Percentiles rank a stretch among this genome's conserved stretches.
Evolutionary conservation across 2,797 vertebrate species (phyloP).

Genomic region (Neosalanx taihuensis): DNA sequence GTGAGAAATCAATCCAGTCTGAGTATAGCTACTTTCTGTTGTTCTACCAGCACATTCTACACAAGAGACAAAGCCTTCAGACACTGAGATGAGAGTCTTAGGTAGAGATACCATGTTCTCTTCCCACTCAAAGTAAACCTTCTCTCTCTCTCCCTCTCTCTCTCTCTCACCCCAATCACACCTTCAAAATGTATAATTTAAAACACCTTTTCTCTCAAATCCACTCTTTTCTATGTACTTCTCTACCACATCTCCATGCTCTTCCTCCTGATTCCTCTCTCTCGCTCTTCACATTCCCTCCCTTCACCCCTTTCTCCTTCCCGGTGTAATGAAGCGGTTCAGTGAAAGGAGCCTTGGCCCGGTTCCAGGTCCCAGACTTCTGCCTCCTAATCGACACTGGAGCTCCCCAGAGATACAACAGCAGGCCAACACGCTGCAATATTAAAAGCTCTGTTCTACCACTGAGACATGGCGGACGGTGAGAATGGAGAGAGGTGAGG

Average conservation of each 20-base stretch:
- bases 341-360: constrained; percentile 13
- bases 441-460: constrained; percentile 62
- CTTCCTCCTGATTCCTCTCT: neutral
- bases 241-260: neutral
- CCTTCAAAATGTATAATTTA: neutral
- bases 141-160: no score
- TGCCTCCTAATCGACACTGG: constrained; percentile 40
- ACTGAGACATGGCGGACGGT: neutral
- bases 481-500: constrained; percentile 30
- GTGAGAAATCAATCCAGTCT: neutral
- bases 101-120: constrained; percentile 29
- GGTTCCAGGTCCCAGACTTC: neutral
- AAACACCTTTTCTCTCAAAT: no score
- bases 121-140: neutral
- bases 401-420: constrained; percentile 57
- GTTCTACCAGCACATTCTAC: constrained; percentile 5
- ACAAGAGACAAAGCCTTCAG: neutral
- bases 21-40: constrained; percentile 8
- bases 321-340: neutral
- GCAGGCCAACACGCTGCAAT: constrained; percentile 62
- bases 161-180: neutral
- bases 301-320: neutral
- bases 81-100: neutral
- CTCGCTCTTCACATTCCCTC: neutral
- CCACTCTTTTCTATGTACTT: neutral